Conservation (phyloP, 2,888 invertebrate genomes). For the Allophyes oxyacanthae region DNA sequence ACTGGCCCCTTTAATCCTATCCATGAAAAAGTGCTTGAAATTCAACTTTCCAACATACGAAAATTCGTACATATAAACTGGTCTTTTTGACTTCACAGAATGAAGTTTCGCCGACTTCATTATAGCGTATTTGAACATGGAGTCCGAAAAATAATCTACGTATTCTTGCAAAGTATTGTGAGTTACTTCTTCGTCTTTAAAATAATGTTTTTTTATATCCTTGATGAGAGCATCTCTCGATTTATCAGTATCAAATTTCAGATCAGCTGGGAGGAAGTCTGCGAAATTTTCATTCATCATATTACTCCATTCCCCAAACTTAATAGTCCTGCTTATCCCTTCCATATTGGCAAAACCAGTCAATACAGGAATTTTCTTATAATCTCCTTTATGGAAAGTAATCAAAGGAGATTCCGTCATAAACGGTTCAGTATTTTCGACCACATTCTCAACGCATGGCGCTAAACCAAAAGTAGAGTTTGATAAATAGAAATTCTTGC, state of each 20-base stretch:
- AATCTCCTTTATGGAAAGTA: slow-evolving; percentile 69
- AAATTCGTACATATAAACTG: slow-evolving; percentile 80
- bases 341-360: slow-evolving; percentile 83
- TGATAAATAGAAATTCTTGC: slow-evolving; percentile 76
- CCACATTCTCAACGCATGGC: slow-evolving; percentile 78
- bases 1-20: slow-evolving; percentile 78
- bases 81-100: slow-evolving; percentile 61
- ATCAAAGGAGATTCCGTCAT: slow-evolving; percentile 80
- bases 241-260: slow-evolving; percentile 67
- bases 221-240: slow-evolving; percentile 63
- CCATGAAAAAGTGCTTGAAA: slow-evolving; percentile 76
- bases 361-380: slow-evolving; percentile 71
- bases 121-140: slow-evolving; percentile 81
- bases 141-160: slow-evolving; percentile 81
- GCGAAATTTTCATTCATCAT: slow-evolving; percentile 79
- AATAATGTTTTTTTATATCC: slow-evolving; percentile 73
- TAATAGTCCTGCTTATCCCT: slow-evolving; percentile 77
- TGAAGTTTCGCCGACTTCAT: slow-evolving; percentile 79
- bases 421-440: slow-evolving; percentile 70
- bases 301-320: slow-evolving; percentile 76
- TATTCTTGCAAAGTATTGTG: slow-evolving; percentile 69
- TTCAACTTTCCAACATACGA: slow-evolving; percentile 77
- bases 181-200: slow-evolving; percentile 71
- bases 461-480: slow-evolving; percentile 84
- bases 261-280: slow-evolving; percentile 79